Conservation (phyloP, 1,140 invertebrate species). For the Belonocnema kinseyi region DNA sequence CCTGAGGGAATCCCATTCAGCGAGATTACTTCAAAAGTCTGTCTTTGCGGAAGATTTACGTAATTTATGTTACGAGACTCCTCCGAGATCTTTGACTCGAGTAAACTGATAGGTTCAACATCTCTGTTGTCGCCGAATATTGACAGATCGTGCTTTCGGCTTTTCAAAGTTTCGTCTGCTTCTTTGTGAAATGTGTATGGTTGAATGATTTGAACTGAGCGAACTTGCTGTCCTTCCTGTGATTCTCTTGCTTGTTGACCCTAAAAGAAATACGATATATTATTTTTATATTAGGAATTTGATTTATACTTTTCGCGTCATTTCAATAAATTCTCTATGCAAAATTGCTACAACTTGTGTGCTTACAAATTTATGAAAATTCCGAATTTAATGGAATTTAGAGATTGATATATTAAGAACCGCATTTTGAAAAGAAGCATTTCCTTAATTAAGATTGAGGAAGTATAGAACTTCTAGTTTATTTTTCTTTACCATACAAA, state of each 20-base stretch:
- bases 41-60: constrained; percentile 45
- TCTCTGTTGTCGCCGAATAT: constrained; percentile 43
- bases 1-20: constrained; percentile 36
- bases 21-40: constrained; percentile 38
- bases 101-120: constrained; percentile 46
- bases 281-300: background rate
- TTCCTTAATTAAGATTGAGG: too few relatives aligned
- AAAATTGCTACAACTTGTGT: too few relatives aligned
- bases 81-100: constrained; percentile 39
- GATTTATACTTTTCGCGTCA: too few relatives aligned
- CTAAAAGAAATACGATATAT: background rate
- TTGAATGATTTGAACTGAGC: constrained; percentile 46
- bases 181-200: constrained; percentile 40
- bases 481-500: too few relatives aligned
- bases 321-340: too few relatives aligned
- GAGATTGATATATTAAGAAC: too few relatives aligned
- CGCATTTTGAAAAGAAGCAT: too few relatives aligned
- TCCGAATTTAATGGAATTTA: too few relatives aligned
- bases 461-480: too few relatives aligned
- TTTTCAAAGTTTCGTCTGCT: constrained; percentile 9
- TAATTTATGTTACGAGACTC: constrained; percentile 46
- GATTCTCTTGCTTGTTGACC: background rate
- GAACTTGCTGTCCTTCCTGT: background rate
- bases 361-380: too few relatives aligned
- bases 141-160: constrained; percentile 11